phyloP scores from a whole-genome alignment of 2,797 vertebrate species.

The Diglossa cyanea region DNA sequence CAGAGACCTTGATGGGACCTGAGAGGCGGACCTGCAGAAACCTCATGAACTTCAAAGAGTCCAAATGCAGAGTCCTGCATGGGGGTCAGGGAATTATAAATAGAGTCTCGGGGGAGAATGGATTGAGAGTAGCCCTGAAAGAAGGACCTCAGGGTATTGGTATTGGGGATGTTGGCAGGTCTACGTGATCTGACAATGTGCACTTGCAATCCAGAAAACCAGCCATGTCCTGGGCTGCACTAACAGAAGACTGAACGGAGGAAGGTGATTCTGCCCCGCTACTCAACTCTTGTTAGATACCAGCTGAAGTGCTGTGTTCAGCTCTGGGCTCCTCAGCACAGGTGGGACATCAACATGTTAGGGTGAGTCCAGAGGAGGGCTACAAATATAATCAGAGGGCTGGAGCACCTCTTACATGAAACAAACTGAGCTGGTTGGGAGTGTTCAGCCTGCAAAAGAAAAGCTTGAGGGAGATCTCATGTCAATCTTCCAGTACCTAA shows the following conservation, averaged over 20 bases:
- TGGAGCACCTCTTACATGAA: rapidly evolving
- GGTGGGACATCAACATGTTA: rapidly evolving
- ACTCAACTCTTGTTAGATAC: background rate
- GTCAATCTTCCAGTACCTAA: background rate
- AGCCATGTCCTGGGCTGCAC: background rate
- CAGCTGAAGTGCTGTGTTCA: background rate
- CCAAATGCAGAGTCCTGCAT: background rate
- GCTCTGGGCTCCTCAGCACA: background rate
- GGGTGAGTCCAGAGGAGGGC: background rate
- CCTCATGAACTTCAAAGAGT: background rate
- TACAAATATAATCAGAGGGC: background rate
- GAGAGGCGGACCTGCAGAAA: background rate
- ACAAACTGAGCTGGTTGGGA: background rate
- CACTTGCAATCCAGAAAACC: background rate
- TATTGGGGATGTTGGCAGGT: background rate
- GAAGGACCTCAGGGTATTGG: background rate
- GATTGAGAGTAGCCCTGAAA: background rate
- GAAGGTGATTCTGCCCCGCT: background rate
- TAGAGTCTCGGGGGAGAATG: background rate
- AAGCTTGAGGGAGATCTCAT: background rate
- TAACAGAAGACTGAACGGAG: background rate
- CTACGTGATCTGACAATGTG: too few relatives aligned
- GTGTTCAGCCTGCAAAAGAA: background rate
- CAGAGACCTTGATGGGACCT: too few relatives aligned
- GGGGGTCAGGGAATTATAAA: background rate